Percentiles rank a stretch among this genome's conserved stretches.
Evolutionary conservation across 2,797 vertebrate genomes (phyloP).

Genomic region (Notolabrus celidotus): DNA sequence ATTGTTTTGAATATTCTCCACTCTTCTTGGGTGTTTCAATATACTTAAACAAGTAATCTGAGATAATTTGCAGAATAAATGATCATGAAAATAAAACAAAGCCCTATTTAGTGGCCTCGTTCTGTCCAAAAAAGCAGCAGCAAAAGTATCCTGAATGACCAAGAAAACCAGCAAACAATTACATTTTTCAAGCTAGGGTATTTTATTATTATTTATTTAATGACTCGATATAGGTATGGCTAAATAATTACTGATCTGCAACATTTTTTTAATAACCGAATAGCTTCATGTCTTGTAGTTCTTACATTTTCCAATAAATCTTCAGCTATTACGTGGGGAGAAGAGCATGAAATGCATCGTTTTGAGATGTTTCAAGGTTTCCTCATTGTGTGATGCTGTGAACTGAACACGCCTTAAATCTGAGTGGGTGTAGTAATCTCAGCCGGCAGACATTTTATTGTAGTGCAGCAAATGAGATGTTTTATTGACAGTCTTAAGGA

Average conservation of each 20-base stretch:
- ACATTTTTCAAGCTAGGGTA: not conserved
- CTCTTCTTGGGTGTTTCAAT: too few relatives aligned
- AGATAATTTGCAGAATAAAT: not conserved
- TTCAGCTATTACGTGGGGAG: too few relatives aligned
- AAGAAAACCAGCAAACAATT: not conserved
- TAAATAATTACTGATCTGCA: too few relatives aligned
- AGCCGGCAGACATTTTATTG: not conserved
- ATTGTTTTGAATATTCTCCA: too few relatives aligned
- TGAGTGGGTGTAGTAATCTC: slow-evolving; percentile 8
- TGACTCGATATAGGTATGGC: too few relatives aligned
- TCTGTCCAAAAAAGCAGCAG: too few relatives aligned
- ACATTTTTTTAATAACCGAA: too few relatives aligned
- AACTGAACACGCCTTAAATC: slow-evolving; percentile 10
- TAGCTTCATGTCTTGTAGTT: too few relatives aligned
- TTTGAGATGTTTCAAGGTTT: not conserved
- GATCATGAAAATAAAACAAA: not conserved
- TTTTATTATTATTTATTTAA: too few relatives aligned
- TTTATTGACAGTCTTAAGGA: slow-evolving; percentile 29
- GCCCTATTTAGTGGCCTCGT: not conserved
- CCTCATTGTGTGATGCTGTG: slow-evolving; percentile 1
- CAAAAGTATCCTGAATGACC: not conserved
- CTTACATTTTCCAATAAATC: too few relatives aligned
- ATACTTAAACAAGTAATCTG: too few relatives aligned
- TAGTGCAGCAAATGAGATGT: slow-evolving; percentile 9
- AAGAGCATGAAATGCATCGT: not conserved